Evolutionary conservation across 2,888 invertebrate genomes (phyloP).

Genomic region (Adela reaumurella): DNA sequence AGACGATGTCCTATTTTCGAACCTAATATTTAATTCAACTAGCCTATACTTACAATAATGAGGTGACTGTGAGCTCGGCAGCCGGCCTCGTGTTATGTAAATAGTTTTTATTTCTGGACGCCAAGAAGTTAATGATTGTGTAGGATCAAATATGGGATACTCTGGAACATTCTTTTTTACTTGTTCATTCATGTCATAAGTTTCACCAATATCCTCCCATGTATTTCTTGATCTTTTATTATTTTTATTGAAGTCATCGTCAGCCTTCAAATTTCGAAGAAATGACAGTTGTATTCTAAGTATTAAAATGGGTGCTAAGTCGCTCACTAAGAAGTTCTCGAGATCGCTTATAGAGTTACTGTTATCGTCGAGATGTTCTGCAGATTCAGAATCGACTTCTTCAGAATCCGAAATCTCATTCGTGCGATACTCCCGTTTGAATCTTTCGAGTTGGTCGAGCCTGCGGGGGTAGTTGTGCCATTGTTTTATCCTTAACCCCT

Average conservation of each 20-base stretch:
- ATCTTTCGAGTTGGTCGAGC: constrained; percentile 32
- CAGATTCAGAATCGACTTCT: too few relatives aligned
- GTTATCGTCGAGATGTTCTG: too few relatives aligned
- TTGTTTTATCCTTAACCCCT: constrained; percentile 38
- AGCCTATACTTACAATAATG: neutral
- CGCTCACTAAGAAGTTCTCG: neutral
- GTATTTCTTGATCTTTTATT: too few relatives aligned
- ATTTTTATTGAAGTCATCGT: too few relatives aligned
- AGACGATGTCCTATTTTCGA: too few relatives aligned
- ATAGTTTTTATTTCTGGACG: neutral
- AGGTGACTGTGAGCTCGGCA: neutral
- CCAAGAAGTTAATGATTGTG: neutral
- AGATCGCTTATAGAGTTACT: neutral
- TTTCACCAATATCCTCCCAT: too few relatives aligned
- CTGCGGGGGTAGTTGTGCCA: constrained; percentile 45
- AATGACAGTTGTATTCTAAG: constrained; percentile 29
- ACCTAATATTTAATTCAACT: neutral
- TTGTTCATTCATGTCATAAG: too few relatives aligned
- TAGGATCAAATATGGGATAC: too few relatives aligned
- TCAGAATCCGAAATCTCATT: neutral
- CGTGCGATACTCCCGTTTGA: neutral
- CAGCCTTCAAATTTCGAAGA: neutral
- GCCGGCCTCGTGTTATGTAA: neutral
- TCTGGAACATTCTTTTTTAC: too few relatives aligned
- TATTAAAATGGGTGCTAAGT: constrained; percentile 25